These are phyloP conservation scores for Lutjanus argentimaculatus DNA, from an alignment of 2,797 vertebrate species.

Conservation along the genomic window DNA sequence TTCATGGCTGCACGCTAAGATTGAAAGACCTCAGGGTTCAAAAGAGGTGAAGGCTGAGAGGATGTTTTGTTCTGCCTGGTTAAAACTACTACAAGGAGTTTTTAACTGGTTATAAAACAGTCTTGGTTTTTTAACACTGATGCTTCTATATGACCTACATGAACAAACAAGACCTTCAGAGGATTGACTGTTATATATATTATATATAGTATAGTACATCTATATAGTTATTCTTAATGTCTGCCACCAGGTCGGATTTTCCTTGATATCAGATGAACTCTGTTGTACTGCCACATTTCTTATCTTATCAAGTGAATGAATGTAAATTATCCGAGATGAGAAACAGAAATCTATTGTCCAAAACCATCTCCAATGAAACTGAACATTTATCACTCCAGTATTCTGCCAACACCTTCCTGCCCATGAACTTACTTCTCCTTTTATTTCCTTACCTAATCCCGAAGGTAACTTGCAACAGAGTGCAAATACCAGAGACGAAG, in stretches of 20 bases:
- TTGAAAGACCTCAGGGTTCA: conserved; percentile 14
- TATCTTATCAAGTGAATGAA: background rate
- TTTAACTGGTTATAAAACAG: no score
- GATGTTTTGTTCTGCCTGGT: conserved; percentile 36
- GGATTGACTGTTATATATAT: no score
- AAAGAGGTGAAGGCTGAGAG: conserved; percentile 31
- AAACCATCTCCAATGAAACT: background rate
- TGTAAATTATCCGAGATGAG: background rate
- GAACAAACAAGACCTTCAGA: no score
- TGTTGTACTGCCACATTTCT: conserved; percentile 6
- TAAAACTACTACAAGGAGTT: conserved; percentile 13
- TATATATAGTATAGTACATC: no score
- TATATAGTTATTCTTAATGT: no score
- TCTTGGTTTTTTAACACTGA: no score
- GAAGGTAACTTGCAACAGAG: conserved; percentile 93
- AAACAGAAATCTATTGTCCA: background rate
- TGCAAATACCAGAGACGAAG: conserved; percentile 96
- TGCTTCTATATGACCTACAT: no score
- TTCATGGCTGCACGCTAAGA: conserved; percentile 18
- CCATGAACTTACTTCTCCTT: background rate
- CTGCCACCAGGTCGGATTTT: no score
- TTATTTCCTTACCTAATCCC: conserved; percentile 90
- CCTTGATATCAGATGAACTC: background rate
- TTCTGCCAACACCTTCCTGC: background rate
- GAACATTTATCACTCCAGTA: background rate